A percentile compares a stretch with the other conserved stretches of the same genome.
Evolutionary conservation across 2,797 vertebrate genomes (phyloP).

Genomic region (Brachymystax lenok): DNA sequence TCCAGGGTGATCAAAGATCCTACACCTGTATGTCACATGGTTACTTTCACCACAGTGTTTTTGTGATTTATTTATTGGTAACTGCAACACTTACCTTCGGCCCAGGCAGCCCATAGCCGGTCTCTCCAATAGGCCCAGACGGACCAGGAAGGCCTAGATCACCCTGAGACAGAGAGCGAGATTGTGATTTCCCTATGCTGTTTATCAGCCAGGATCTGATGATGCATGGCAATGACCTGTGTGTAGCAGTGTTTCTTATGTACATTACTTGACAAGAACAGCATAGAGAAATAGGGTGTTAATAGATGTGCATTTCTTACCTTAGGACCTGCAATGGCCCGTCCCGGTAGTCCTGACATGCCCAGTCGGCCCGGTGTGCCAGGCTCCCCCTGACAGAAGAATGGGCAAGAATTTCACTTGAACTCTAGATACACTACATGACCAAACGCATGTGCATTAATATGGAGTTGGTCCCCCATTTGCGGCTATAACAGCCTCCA

Average conservation of each 20-base stretch:
- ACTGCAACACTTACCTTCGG: constrained; percentile 79
- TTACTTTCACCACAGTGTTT: neutral
- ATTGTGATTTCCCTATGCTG: constrained; percentile 22
- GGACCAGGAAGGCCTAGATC: constrained; percentile 82
- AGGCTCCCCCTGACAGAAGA: constrained; percentile 82
- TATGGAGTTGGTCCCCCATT: too few relatives aligned
- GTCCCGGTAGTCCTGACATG: constrained; percentile 83
- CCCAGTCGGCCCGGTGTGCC: constrained; percentile 82
- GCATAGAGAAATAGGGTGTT: constrained; percentile 35
- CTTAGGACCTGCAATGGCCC: constrained; percentile 86
- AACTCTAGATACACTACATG: neutral
- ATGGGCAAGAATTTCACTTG: constrained; percentile 19
- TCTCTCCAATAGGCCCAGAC: constrained; percentile 84
- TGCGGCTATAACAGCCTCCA: too few relatives aligned
- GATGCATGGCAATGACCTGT: constrained; percentile 18
- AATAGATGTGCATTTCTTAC: constrained; percentile 64
- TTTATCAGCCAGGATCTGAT: constrained; percentile 21
- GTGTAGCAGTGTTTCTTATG: constrained; percentile 38
- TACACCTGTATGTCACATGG: neutral
- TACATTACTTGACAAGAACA: constrained; percentile 31
- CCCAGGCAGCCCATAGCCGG: constrained; percentile 87
- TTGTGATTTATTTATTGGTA: neutral
- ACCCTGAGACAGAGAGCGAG: constrained; percentile 72
- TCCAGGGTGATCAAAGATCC: too few relatives aligned
- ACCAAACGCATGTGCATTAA: neutral